Evolutionary conservation across 2,888 invertebrate genomes (phyloP).

Genomic region (Parnassius glacialis): DNA sequence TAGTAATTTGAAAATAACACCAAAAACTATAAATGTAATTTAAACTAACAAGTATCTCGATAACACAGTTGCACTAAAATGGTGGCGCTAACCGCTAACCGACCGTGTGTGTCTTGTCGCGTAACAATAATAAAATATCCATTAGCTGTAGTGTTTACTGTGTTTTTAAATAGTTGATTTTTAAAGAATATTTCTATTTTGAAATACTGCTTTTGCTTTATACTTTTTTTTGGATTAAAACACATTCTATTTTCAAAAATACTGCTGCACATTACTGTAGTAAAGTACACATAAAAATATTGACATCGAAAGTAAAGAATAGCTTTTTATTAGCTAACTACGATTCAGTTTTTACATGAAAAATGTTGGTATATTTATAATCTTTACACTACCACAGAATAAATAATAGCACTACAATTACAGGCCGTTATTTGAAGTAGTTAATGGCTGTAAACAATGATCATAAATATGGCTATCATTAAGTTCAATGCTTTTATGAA

Average conservation of each 20-base stretch:
- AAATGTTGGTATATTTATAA: too few relatives aligned
- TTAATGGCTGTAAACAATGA: constrained; percentile 39
- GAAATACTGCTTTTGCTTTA: constrained; percentile 14
- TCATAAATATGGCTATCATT: constrained; percentile 42
- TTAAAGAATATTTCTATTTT: constrained; percentile 17
- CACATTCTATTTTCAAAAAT: too few relatives aligned
- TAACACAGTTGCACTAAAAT: constrained; percentile 22
- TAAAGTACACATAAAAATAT: too few relatives aligned
- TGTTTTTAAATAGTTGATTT: constrained; percentile 39
- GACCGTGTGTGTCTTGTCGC: constrained; percentile 75
- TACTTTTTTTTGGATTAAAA: background rate
- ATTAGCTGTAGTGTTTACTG: constrained; percentile 74
- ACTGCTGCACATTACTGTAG: too few relatives aligned
- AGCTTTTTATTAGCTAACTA: too few relatives aligned
- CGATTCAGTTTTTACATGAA: too few relatives aligned
- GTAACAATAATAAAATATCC: constrained; percentile 79
- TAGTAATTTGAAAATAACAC: too few relatives aligned
- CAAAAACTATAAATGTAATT: too few relatives aligned
- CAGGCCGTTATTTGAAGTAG: constrained; percentile 47
- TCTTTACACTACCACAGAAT: constrained; percentile 13
- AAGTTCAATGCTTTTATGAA: constrained; percentile 48
- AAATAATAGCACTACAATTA: constrained; percentile 32
- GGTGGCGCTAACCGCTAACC: constrained; percentile 62
- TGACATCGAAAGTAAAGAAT: too few relatives aligned
- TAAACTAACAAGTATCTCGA: constrained; percentile 47